phyloP scores from a whole-genome alignment of 1,140 invertebrate genomes.

The Procambarus virginalis region DNA sequence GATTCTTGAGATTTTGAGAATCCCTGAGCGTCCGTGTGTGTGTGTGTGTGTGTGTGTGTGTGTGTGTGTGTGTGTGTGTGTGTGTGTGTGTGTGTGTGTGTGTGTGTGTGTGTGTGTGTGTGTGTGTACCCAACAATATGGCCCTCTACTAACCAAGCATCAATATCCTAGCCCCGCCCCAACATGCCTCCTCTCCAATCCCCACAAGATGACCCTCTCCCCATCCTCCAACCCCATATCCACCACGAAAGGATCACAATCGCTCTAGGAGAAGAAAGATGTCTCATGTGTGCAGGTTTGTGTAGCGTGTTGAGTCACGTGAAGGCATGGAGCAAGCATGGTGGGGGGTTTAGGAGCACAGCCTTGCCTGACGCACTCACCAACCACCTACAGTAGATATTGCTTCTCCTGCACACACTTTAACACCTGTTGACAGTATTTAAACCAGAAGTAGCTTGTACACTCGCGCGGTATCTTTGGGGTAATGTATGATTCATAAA shows the following conservation, averaged over 20 bases:
- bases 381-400: neutral
- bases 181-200: no score
- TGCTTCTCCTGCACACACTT: neutral
- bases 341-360: neutral
- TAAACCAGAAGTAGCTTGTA: neutral
- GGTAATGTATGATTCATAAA: neutral
- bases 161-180: no score
- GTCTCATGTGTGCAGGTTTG: neutral
- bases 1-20: neutral
- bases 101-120: conserved; percentile 27
- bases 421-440: neutral
- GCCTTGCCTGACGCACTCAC: neutral
- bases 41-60: neutral
- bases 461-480: neutral
- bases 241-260: no score
- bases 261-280: neutral
- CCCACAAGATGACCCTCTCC: no score
- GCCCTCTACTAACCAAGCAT: no score
- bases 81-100: conserved; percentile 31
- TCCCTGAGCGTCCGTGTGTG: neutral
- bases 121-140: neutral
- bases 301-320: neutral
- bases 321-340: conserved; percentile 1
- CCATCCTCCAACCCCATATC: no score
- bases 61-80: conserved; percentile 38